Conservation (phyloP, 2,888 invertebrate genomes). For the Meloe dianella region DNA sequence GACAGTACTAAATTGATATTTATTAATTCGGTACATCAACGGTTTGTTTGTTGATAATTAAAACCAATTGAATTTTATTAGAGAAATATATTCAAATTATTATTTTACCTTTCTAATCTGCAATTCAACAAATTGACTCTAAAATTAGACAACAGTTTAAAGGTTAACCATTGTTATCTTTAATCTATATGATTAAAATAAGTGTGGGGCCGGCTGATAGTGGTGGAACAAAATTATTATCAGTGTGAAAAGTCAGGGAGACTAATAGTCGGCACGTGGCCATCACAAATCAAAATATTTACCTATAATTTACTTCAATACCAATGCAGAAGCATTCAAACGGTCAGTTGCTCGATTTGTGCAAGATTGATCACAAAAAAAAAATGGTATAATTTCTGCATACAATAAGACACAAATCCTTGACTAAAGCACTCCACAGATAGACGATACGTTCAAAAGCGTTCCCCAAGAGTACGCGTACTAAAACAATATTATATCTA, state of each 20-base stretch:
- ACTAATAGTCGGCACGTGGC: neutral
- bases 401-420: too few species aligned
- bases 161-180: neutral
- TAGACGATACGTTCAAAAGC: too few species aligned
- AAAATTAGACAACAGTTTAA: neutral
- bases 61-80: neutral
- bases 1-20: neutral
- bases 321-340: too few species aligned
- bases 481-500: too few species aligned
- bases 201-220: neutral
- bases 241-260: neutral
- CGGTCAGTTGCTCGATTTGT: too few species aligned
- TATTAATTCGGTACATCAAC: conserved; percentile 1
- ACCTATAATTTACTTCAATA: neutral
- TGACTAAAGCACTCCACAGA: too few species aligned
- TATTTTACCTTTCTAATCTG: too few species aligned
- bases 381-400: too few species aligned
- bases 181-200: neutral
- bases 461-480: too few species aligned
- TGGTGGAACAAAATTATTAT: neutral
- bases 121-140: neutral
- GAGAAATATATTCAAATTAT: neutral
- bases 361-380: too few species aligned
- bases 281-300: neutral
- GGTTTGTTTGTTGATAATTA: neutral